Evolutionary conservation across 2,888 invertebrate species (phyloP), one percentile per base, ranked within the genome.

Genomic region (Aplocera efformata): DNA sequence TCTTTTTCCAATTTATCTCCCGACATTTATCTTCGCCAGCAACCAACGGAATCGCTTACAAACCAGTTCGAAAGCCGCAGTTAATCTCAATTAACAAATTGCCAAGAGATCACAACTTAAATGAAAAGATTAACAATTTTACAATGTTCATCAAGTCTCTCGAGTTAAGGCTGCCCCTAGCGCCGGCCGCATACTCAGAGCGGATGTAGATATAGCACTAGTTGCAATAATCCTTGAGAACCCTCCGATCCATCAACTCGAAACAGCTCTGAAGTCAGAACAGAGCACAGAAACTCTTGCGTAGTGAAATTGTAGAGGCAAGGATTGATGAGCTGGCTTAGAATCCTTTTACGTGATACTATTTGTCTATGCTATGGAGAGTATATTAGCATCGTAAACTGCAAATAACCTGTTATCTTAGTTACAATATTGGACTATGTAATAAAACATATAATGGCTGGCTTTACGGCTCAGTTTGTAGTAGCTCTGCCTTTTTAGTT

Each of bases 201-300:
- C 13, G 11, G 11, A 7, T 1, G 10, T 13, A 7, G 7, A 5
- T 23, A 46, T 22, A 38, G 39, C 13, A 32, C 42, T 42, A 42
- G 42, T 39, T 47, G 47, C 42, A 47, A 39, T 47, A 47, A 47
- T 42, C 47, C 39, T 22, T 11, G 32, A 28, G 44, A 45, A 41
- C 40, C 45, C 44, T 44, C 32, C 47, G 38, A 72, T 67, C 72
- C 62, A 67, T 70, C 68, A 67, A 63, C 48, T 41, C 50, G 53
- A 51, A 59, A 56, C 63, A 48, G 40, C 39, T 37, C 36, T 37
- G 40, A 37, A 44, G 35, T 32, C 10, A 17, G 10, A 30, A 35
- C 29, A 22, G 40, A 40, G 40, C 30, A 30, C 23, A 36, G 44
- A 37, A 41, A 33, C 8, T 27, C 22, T 26, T 2, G 4, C 9